Evolutionary conservation across 2,888 invertebrate species (phyloP), one percentile per base, ranked within the genome.

Genomic region (Anthophora plumipes): DNA sequence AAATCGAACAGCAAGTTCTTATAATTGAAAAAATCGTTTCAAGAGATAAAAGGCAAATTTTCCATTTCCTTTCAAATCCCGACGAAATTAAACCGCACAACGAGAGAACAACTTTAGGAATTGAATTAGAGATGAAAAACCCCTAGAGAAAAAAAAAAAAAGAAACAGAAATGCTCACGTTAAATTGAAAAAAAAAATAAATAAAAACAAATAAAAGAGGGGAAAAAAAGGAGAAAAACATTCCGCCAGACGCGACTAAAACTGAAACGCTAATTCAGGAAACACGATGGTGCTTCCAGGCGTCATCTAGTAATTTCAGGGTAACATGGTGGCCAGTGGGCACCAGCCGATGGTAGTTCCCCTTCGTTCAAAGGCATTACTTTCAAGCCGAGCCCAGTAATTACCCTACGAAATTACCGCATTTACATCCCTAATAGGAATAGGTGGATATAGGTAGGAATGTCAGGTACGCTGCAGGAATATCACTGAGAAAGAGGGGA

Each of bases 351-450:
- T 80, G 67, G 83, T 77, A 76, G 83, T 66, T n/a, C 77, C 71
- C 66, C 66, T 67, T 76, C 83, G 83, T 84, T 87, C 87, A 88
- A 88, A 90, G 87, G 88, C 87, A 90, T 90, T 90, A 89, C 87
- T 88, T 88, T 85, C 83, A 69, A 82, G 81, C 80, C 80, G 83
- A 84, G 82, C 86, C 59, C 77, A 79, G 88, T 91, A 91, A 91
- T 91, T 91, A 89, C 86, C 83, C 59, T 74, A 86, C 82, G 77
- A 90, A 91, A 91, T 91, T 89, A 87, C 89, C 84, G 84, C 90
- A 90, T 91, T 91, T 91, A 90, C 91, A 91, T 91, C 85, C 85
- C 85, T 91, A 91, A 91, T 91, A 90, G 86, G 88, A 89, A 89
- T 84, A 83, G 87, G 86, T 88, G 85, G 85, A 87, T 86, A 85